Evolutionary conservation across 2,797 vertebrate species (phyloP).

Genomic region (Tolypeutes matacus): DNA sequence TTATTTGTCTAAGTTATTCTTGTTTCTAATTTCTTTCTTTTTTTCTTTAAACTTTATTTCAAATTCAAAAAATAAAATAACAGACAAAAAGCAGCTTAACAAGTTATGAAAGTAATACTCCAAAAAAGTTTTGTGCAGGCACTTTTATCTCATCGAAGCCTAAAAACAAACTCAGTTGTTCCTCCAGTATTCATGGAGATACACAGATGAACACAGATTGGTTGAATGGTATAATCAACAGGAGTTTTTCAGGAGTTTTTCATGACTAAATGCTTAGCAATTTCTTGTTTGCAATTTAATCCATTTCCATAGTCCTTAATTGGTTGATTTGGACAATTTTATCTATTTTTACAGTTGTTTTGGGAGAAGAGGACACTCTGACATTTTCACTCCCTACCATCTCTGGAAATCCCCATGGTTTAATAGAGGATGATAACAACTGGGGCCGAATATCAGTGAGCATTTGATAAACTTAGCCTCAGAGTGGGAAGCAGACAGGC

Average conservation of each 20-base stretch:
- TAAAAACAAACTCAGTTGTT: too few relatives aligned
- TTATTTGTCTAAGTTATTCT: neutral
- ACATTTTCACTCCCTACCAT: neutral
- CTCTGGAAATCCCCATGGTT: neutral
- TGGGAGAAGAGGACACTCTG: neutral
- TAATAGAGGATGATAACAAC: neutral
- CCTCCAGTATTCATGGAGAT: too few relatives aligned
- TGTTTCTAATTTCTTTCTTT: neutral
- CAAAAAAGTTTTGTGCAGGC: too few relatives aligned
- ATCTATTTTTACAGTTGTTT: neutral
- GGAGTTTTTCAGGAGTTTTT: neutral
- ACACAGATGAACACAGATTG: too few relatives aligned
- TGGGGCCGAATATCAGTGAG: neutral
- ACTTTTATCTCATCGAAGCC: too few relatives aligned
- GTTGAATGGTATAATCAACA: too few relatives aligned
- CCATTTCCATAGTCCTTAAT: neutral
- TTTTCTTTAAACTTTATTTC: neutral
- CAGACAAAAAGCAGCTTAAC: too few relatives aligned
- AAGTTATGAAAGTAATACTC: too few relatives aligned
- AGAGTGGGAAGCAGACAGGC: neutral
- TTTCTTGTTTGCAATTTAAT: neutral
- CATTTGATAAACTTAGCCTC: neutral
- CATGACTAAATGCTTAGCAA: neutral
- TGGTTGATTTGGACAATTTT: neutral
- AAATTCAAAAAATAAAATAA: too few relatives aligned